phyloP scores from a whole-genome alignment of 2,888 invertebrate genomes.

The Pollenia labialis region DNA sequence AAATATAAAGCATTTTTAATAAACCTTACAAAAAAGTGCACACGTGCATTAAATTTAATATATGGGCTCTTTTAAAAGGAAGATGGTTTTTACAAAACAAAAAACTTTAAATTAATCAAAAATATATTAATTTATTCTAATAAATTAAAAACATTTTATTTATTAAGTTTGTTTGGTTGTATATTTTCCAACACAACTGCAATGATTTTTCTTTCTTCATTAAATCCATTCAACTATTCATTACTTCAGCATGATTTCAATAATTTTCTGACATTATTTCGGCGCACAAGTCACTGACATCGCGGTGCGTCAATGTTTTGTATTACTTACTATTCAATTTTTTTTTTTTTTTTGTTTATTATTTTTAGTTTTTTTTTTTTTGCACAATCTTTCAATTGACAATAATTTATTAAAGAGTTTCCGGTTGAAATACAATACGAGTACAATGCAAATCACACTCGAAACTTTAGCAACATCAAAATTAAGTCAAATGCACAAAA shows the following conservation, averaged over 20 bases:
- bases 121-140: too few relatives aligned
- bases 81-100: background rate
- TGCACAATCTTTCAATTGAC: slow-evolving; percentile 65
- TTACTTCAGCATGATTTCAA: slow-evolving; percentile 55
- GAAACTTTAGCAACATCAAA: slow-evolving; percentile 22
- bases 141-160: too few relatives aligned
- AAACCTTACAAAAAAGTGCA: background rate
- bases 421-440: slow-evolving; percentile 70
- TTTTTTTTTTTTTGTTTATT: slow-evolving; percentile 9
- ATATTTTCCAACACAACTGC: slow-evolving; percentile 30
- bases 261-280: slow-evolving; percentile 68
- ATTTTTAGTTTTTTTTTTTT: slow-evolving; percentile 17
- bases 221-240: slow-evolving; percentile 43
- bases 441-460: slow-evolving; percentile 4
- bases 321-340: slow-evolving; percentile 5
- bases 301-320: slow-evolving; percentile 32
- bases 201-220: background rate
- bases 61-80: background rate
- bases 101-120: background rate
- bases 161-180: background rate
- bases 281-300: slow-evolving; percentile 67
- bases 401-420: slow-evolving; percentile 69
- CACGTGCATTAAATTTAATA: background rate
- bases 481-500: slow-evolving; percentile 23
- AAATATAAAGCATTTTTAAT: slow-evolving; percentile 5